These are phyloP conservation scores for Phalacrocorax brasilianus DNA, from an alignment of 2,113 vertebrate genomes.

Conservation along the genomic window DNA sequence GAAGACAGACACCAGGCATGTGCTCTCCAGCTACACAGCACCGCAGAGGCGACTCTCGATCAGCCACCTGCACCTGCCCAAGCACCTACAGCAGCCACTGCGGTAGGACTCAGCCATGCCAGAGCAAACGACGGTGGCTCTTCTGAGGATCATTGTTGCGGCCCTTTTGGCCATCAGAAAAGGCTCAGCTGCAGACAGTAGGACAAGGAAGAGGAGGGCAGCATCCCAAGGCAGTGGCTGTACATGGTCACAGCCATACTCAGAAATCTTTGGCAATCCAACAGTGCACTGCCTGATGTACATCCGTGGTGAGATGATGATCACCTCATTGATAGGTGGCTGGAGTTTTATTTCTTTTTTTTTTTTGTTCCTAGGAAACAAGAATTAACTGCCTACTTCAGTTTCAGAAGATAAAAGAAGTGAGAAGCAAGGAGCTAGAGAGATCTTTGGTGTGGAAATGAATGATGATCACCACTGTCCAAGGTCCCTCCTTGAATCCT, in stretches of 20 bases:
- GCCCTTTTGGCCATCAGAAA: neutral
- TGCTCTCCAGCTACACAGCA: neutral
- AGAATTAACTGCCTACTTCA: neutral
- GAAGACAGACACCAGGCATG: neutral
- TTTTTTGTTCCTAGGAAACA: neutral
- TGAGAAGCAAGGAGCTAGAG: neutral
- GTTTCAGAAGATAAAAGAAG: neutral
- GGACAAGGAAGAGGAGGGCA: neutral
- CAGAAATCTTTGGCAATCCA: neutral
- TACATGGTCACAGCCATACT: neutral
- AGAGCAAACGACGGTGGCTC: neutral
- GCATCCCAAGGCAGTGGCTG: neutral
- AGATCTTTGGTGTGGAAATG: neutral
- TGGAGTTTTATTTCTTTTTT: neutral
- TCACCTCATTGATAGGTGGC: neutral
- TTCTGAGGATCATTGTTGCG: accelerated
- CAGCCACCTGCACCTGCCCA: neutral
- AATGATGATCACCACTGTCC: neutral
- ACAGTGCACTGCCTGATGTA: neutral
- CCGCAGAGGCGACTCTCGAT: neutral
- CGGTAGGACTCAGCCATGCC: neutral
- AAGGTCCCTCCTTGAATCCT: neutral
- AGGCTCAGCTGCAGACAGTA: neutral
- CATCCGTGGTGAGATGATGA: neutral
- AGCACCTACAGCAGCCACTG: neutral